Base-by-base conservation (phyloP, 2,113 vertebrate genomes). In the Labeo rohita region DNA sequence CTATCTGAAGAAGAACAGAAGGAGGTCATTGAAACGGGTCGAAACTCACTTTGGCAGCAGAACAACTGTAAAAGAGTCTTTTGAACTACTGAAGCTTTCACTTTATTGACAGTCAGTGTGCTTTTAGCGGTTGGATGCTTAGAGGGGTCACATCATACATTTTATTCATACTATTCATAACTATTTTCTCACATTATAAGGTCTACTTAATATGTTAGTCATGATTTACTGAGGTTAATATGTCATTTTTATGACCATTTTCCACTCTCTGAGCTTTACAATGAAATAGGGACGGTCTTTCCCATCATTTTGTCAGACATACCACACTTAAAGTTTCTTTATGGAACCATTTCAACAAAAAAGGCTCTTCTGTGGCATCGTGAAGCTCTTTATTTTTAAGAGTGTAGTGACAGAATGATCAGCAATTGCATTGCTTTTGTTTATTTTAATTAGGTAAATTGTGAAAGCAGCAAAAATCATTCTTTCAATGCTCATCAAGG, bases 1-100 rank as follows among this genome's bases (percentile, higher is more conserved):
- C 91, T 93, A 94, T 92, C 94, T 95, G 12, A 89, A 91, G 47
- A 59, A 84, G 73, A 90, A 54, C 21, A 90, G 61, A 92, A 70
- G 87, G 6, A 86, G 75, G 70, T 85, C 45, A 79, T 6, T 86
- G 65, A 75, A 21, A 52, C 28, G 13, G n/a, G 54, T 59, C 54
- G 43, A 59, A 4, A 80, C 18, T 23, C 11, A 3, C 34, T 80
- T 43, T 1, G 21, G 28, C 59, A 13, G 59, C 59, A 47, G 6
- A 61, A 80, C 36, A 18, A 28, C 21, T 45, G 52, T 45, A 43
- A 54, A 74, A 47, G 43, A 47, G 70, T n/a, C 9, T 11, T 21
- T n/a, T 73, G 70, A 12, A 73, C 43, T 45, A 11, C 18, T 73
- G 16, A 47, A 73, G 4, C 18, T 4, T 43, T 73, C 39, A 39